phyloP scores from a whole-genome alignment of 2,113 vertebrate species.

The Rhinoptilus africanus region DNA sequence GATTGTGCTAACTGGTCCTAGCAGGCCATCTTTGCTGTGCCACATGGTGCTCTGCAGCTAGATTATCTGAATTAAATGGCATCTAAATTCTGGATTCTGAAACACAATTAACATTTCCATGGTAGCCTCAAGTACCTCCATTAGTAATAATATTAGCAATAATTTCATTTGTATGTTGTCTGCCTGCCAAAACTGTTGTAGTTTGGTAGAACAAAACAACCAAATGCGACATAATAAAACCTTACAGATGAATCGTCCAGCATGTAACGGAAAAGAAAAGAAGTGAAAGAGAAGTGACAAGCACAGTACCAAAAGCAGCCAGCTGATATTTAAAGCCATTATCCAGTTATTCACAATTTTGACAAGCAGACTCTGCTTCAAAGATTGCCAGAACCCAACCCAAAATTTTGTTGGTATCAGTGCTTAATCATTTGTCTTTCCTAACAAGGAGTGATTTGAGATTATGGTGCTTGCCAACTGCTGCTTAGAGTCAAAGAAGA shows the following conservation, averaged over 20 bases:
- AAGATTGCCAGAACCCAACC: background rate
- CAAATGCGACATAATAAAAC: background rate
- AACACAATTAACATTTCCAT: slow-evolving; percentile 51
- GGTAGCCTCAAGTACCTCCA: slow-evolving; percentile 44
- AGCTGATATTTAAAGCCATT: background rate
- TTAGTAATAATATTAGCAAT: slow-evolving; percentile 52
- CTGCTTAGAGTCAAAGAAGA: background rate
- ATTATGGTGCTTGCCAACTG: background rate
- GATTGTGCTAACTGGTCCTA: background rate
- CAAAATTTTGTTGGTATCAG: background rate
- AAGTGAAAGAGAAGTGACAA: background rate
- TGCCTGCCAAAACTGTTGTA: slow-evolving; percentile 27
- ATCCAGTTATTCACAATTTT: background rate
- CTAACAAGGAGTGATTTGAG: background rate
- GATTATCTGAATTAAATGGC: slow-evolving; percentile 33
- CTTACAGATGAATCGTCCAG: background rate
- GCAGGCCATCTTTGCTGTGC: background rate
- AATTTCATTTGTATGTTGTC: slow-evolving; percentile 41
- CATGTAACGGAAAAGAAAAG: background rate
- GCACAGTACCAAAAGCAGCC: background rate
- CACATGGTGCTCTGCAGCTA: background rate
- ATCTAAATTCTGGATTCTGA: slow-evolving; percentile 31
- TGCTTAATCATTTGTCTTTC: background rate
- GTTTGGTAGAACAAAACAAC: slow-evolving; percentile 21
- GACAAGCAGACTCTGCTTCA: background rate